Conservation (phyloP, 2,888 invertebrate genomes). For the Pristionchus arcanus region DNA sequence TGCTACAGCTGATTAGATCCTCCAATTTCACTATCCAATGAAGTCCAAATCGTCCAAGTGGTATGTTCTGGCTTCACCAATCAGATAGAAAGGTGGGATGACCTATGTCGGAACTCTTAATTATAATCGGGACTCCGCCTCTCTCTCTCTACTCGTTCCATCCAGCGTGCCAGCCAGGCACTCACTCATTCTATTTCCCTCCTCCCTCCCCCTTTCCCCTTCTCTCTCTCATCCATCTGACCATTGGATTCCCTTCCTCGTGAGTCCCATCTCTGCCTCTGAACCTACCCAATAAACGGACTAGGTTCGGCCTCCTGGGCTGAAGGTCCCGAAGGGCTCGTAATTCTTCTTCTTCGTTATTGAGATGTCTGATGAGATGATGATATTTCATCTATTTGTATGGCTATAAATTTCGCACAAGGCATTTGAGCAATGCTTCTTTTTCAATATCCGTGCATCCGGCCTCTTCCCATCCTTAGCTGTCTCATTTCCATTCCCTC, state of each 20-base stretch:
- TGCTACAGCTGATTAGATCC: constrained; percentile 4
- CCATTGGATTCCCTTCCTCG: neutral
- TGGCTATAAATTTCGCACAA: too few relatives aligned
- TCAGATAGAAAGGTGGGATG: too few relatives aligned
- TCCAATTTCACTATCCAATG: too few relatives aligned
- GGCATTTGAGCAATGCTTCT: neutral
- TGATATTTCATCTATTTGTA: neutral
- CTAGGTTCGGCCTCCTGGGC: too few relatives aligned
- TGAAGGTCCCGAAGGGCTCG: too few relatives aligned
- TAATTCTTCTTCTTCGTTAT: neutral
- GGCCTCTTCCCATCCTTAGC: neutral
- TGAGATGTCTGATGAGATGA: neutral
- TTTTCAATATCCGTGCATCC: neutral
- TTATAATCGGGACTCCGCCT: too few relatives aligned
- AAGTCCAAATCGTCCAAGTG: too few relatives aligned
- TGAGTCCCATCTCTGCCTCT: neutral
- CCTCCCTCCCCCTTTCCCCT: neutral
- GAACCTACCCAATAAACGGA: too few relatives aligned
- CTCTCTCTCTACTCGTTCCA: constrained; percentile 6
- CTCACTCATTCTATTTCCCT: constrained; percentile 39
- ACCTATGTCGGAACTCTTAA: too few relatives aligned
- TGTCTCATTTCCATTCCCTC: constrained; percentile 26
- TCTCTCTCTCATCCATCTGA: neutral
- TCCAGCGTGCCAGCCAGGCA: constrained; percentile 35
- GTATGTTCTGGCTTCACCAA: too few relatives aligned